These are phyloP conservation scores for Ormyrus labotus DNA, from an alignment of 2,888 invertebrate species.

Conservation along the genomic window DNA sequence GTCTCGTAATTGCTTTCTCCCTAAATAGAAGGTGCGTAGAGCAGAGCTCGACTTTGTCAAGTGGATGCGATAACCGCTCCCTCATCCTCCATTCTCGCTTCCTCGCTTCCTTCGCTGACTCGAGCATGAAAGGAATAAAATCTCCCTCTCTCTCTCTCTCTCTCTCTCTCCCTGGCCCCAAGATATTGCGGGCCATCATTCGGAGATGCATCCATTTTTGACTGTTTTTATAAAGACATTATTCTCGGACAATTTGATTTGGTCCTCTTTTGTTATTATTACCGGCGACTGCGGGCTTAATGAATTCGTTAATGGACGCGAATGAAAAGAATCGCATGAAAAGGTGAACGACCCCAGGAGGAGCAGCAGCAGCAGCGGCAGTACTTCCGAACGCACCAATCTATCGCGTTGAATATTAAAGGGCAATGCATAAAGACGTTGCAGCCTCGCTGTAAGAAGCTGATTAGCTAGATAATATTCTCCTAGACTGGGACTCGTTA, in stretches of 20 bases:
- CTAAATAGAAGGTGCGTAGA: conserved; percentile 12
- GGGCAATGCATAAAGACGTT: too few relatives aligned
- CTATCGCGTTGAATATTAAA: too few relatives aligned
- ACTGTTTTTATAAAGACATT: background rate
- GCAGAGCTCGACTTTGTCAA: conserved; percentile 10
- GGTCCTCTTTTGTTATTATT: conserved; percentile 18
- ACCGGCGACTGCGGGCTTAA: conserved; percentile 7
- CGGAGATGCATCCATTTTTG: conserved; percentile 12
- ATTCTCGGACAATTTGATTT: conserved; percentile 11
- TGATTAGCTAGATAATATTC: too few relatives aligned
- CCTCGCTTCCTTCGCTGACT: conserved; percentile 9
- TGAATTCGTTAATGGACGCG: conserved; percentile 26
- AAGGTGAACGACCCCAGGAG: background rate
- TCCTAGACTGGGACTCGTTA: too few relatives aligned
- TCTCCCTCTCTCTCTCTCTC: conserved; percentile 10
- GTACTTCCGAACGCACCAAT: too few relatives aligned
- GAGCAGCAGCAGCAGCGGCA: too few relatives aligned
- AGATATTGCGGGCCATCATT: conserved; percentile 40
- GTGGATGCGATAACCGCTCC: background rate
- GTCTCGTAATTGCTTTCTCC: conserved; percentile 34
- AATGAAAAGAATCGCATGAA: conserved; percentile 4
- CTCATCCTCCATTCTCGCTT: background rate
- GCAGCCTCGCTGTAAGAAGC: too few relatives aligned
- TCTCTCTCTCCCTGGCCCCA: background rate
- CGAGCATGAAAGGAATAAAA: conserved; percentile 34